Base-by-base conservation (phyloP, 2,888 invertebrate genomes). In the Acanthosepion pharaonis region DNA sequence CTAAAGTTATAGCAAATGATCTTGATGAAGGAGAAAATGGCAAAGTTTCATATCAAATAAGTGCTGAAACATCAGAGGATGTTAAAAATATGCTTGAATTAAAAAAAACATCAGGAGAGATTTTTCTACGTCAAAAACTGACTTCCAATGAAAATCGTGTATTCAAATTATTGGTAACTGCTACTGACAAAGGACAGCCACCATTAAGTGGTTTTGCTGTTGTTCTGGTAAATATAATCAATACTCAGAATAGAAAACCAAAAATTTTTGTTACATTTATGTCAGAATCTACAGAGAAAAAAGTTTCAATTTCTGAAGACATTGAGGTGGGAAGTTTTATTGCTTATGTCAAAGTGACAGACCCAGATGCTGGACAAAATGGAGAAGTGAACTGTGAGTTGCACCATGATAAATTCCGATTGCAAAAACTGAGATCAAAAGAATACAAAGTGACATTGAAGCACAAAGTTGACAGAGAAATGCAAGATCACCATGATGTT, bases 371-470 rank as follows among this genome's bases (percentile, higher is more conserved):
- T 78, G 78, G 78, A 78, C 78, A 78, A 78, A 78, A 78, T 78
- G 78, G 78, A 78, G 11, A 78, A n/a, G 78, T 78, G 9, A 78
- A 78, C 11, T 78, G 78, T 11, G 78, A 78, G 78, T 78, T 78
- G n/a, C 78, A 78, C 78, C 78, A 78, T 78, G 78, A 78, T 78
- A 78, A 78, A 78, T 78, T 78, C n/a, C 78, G 78, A 15, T 78
- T 78, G 33, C 78, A 78, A 18, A 78, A 78, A n/a, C 78, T 78
- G 15, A 78, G 78, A 78, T 78, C 78, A 9, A 78, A 78, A 78
- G 78, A 78, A 78, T 78, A 78, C n/a, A 78, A 78, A 78, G 78
- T 78, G 78, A 78, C 78, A 78, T 78, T 78, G 78, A 78, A 78
- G 33, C 78, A 78, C 78, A 78, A 78, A 78, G 78, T 78, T 78